These are phyloP conservation scores for Euthynnus affinis DNA, from an alignment of 2,797 vertebrate species.

Conservation along the genomic window DNA sequence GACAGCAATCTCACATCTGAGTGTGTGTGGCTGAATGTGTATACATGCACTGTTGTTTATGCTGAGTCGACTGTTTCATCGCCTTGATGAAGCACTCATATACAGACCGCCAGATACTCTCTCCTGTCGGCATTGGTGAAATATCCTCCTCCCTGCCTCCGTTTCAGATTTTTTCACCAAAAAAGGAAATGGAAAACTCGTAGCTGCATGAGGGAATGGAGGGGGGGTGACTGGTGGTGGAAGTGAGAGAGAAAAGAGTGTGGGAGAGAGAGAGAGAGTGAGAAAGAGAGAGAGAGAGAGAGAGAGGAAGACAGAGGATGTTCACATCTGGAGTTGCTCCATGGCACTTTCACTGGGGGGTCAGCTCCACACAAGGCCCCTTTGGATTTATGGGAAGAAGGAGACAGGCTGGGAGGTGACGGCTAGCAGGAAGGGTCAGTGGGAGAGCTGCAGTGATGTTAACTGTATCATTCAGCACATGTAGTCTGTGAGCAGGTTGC, in stretches of 20 bases:
- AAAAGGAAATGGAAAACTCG: conserved; percentile 89
- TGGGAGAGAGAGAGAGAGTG: conserved; percentile 57
- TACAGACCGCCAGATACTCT: conserved; percentile 75
- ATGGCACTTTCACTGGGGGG: conserved; percentile 79
- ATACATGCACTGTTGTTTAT: conserved; percentile 66
- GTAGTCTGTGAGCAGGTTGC: background rate
- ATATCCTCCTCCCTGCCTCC: conserved; percentile 80
- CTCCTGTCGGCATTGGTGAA: conserved; percentile 69
- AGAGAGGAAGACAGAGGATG: conserved; percentile 66
- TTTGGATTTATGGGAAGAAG: conserved; percentile 76
- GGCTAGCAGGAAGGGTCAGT: conserved; percentile 62
- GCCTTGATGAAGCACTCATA: conserved; percentile 76
- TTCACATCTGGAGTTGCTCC: conserved; percentile 87
- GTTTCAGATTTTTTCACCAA: conserved; percentile 88
- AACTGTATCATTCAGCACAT: conserved; percentile 36
- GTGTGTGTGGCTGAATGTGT: conserved; percentile 26
- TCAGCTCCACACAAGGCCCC: conserved; percentile 67
- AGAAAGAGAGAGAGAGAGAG: no score
- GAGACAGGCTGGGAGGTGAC: conserved; percentile 55
- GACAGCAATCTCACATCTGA: background rate
- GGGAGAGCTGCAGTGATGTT: conserved; percentile 35
- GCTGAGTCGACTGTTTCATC: conserved; percentile 83
- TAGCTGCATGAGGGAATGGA: conserved; percentile 63
- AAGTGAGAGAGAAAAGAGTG: conserved; percentile 68
- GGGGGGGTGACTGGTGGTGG: conserved; percentile 61